Percentiles rank a stretch among this genome's conserved stretches.
phyloP scores from a whole-genome alignment of 2,888 invertebrate genomes.

The Tetrapedia diversipes region DNA sequence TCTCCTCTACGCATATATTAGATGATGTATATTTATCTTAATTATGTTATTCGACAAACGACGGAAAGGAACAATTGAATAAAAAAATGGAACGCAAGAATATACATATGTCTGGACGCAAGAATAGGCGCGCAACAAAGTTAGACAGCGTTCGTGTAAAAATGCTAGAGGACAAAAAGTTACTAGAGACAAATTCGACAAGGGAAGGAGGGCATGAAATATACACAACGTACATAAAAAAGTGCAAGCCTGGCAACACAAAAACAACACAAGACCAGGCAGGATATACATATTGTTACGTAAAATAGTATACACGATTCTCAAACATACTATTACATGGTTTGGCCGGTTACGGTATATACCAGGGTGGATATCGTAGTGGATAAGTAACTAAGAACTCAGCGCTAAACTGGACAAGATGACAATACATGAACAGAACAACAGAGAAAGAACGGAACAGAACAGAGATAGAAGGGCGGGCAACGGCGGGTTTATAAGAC shows the following conservation, averaged over 20 bases:
- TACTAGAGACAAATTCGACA: slow-evolving; percentile 79
- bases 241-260: slow-evolving; percentile 82
- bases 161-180: slow-evolving; percentile 76
- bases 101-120: slow-evolving; percentile 59
- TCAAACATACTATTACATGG: slow-evolving; percentile 72
- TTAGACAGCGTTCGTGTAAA: slow-evolving; percentile 70
- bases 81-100: slow-evolving; percentile 67
- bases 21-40: neutral
- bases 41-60: slow-evolving; percentile 41
- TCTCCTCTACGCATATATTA: slow-evolving; percentile 2
- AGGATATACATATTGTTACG: slow-evolving; percentile 41
- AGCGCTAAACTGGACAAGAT: slow-evolving; percentile 76
- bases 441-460: slow-evolving; percentile 19
- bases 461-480: slow-evolving; percentile 27
- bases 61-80: slow-evolving; percentile 66
- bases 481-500: slow-evolving; percentile 60
- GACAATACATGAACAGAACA: slow-evolving; percentile 80
- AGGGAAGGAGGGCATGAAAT: slow-evolving; percentile 42
- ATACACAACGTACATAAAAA: slow-evolving; percentile 64
- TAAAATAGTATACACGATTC: slow-evolving; percentile 63
- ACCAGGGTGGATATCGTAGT: slow-evolving; percentile 24
- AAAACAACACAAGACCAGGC: slow-evolving; percentile 78
- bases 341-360: slow-evolving; percentile 27
- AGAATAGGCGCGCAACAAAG: slow-evolving; percentile 70
- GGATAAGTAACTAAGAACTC: slow-evolving; percentile 74